These are phyloP conservation scores for Megaceryle maxima DNA, from an alignment of 2,113 vertebrate genomes.

Conservation along the genomic window DNA sequence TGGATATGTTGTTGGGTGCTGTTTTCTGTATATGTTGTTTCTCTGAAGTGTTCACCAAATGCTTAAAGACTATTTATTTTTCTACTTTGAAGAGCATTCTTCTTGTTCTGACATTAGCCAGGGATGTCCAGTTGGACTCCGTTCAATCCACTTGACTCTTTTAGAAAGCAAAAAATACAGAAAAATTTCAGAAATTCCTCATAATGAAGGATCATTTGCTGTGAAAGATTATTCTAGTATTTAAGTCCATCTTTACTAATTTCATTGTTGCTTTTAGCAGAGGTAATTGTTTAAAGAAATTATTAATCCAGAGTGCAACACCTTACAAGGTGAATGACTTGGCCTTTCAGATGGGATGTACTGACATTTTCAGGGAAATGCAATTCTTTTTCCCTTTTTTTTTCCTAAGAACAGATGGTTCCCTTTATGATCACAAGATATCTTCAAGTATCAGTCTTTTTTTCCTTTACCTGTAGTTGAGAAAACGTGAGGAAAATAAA, in stretches of 20 bases:
- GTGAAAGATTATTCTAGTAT: not conserved
- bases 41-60: not conserved
- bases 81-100: not conserved
- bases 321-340: not conserved
- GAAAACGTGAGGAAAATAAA: not conserved
- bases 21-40: not conserved
- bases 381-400: not conserved
- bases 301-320: not conserved
- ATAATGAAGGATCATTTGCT: not conserved
- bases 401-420: not conserved
- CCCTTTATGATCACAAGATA: not conserved
- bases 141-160: not conserved
- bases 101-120: not conserved
- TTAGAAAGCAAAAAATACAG: not conserved
- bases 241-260: not conserved
- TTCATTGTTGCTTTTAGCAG: not conserved
- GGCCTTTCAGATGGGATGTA: not conserved
- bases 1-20: not conserved
- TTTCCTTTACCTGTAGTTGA: not conserved
- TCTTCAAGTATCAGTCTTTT: not conserved
- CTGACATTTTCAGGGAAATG: not conserved
- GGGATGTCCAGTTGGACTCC: not conserved
- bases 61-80: not conserved
- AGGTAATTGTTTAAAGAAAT: not conserved
- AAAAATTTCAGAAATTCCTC: not conserved